Percentiles rank a stretch among this genome's conserved stretches.
phyloP scores from a whole-genome alignment of 53 echinoderm and acorn worm genomes.

The Zoroaster sp. region DNA sequence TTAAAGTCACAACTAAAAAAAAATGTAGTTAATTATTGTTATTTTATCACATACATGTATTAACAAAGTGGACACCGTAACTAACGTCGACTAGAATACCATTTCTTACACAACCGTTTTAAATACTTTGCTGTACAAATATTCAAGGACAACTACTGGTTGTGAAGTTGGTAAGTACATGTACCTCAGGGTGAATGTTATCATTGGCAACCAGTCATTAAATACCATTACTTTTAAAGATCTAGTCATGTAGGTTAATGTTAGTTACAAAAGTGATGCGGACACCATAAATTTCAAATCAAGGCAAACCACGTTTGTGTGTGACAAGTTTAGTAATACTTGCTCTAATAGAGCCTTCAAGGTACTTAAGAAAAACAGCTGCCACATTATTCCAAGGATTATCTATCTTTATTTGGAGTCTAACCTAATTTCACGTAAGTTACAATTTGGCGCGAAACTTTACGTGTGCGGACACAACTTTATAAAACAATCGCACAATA shows the following conservation, averaged over 20 bases:
- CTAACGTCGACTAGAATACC: neutral
- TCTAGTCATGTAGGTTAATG: neutral
- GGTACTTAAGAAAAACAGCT: too few species aligned
- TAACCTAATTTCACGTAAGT: too few species aligned
- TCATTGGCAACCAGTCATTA: neutral
- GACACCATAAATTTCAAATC: neutral
- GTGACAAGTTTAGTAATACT: too few species aligned
- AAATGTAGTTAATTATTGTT: neutral
- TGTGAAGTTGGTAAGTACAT: neutral
- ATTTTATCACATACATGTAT: neutral
- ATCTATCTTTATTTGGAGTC: too few species aligned
- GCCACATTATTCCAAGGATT: too few species aligned
- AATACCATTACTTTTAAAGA: neutral
- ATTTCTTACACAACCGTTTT: neutral
- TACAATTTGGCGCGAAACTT: slow-evolving; percentile 3
- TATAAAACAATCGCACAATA: neutral
- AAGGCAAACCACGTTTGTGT: too few species aligned
- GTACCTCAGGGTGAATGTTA: neutral
- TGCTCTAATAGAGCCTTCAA: too few species aligned
- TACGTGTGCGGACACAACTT: neutral
- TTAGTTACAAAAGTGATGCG: neutral
- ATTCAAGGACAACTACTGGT: neutral
- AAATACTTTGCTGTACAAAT: neutral
- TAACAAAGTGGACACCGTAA: neutral
- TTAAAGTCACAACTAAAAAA: neutral